These are phyloP conservation scores for Yasuhikotakia modesta DNA, from an alignment of 2,797 vertebrate genomes.

Conservation along the genomic window DNA sequence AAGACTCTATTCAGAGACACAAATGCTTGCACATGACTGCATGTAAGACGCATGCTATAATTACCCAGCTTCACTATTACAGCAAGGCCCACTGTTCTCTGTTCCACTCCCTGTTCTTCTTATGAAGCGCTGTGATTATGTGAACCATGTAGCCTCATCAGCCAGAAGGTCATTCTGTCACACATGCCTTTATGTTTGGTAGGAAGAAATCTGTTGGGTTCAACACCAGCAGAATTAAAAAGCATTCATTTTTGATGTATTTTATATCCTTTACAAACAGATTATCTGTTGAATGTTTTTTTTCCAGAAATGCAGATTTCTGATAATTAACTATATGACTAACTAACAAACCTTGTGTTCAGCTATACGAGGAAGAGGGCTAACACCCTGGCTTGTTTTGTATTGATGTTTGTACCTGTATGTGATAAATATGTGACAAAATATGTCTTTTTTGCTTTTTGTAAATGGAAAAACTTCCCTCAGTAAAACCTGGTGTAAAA, in stretches of 20 bases:
- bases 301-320: too few relatives aligned
- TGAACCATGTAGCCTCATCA: constrained; percentile 13
- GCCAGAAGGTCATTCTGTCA: constrained; percentile 47
- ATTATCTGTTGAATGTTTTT: not conserved
- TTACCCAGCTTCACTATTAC: constrained; percentile 48
- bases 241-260: not conserved
- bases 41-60: constrained; percentile 43
- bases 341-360: not conserved
- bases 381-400: too few relatives aligned
- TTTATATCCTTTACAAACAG: not conserved
- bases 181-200: not conserved
- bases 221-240: not conserved
- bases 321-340: not conserved
- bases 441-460: too few relatives aligned
- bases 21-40: constrained; percentile 11
- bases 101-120: constrained; percentile 1
- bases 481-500: too few relatives aligned
- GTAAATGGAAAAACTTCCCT: too few relatives aligned
- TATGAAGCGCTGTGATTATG: constrained; percentile 38
- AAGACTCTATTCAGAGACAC: constrained; percentile 50
- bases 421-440: too few relatives aligned
- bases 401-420: too few relatives aligned
- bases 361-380: too few relatives aligned
- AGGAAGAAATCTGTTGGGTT: not conserved
- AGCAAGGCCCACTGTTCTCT: constrained; percentile 42